Conservation (phyloP, 2,888 invertebrate genomes). For the Chesias legatella region DNA sequence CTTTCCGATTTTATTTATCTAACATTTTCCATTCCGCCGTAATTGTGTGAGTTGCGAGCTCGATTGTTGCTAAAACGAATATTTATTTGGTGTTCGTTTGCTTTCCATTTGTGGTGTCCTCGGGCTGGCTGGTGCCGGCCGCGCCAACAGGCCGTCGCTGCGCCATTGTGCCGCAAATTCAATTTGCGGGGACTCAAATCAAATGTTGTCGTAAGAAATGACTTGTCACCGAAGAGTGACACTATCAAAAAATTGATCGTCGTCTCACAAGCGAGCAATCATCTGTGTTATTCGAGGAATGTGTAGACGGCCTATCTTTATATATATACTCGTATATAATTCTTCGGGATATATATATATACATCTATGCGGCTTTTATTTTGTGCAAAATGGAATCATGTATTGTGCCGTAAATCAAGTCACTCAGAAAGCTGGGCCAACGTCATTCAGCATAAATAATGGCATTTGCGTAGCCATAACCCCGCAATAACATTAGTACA, state of each 20-base stretch:
- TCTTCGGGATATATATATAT: too few relatives aligned
- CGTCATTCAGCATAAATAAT: conserved; percentile 39
- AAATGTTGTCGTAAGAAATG: conserved; percentile 73
- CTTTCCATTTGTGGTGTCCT: conserved; percentile 51
- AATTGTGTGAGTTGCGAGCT: conserved; percentile 75
- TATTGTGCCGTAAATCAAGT: conserved; percentile 2
- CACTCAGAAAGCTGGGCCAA: conserved; percentile 4
- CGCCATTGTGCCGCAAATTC: conserved; percentile 69
- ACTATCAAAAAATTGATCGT: conserved; percentile 77
- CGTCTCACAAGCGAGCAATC: conserved; percentile 27
- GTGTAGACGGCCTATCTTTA: too few relatives aligned
- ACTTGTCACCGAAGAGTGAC: conserved; percentile 66
- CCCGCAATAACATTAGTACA: conserved; percentile 55
- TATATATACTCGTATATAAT: too few relatives aligned
- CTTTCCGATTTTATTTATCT: conserved; percentile 76
- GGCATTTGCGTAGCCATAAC: conserved; percentile 24
- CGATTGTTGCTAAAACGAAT: conserved; percentile 77
- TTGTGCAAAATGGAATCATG: background rate
- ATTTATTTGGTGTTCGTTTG: conserved; percentile 74
- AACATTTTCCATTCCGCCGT: conserved; percentile 76
- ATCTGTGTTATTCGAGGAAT: conserved; percentile 3
- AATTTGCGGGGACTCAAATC: conserved; percentile 71
- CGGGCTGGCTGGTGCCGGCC: conserved; percentile 21
- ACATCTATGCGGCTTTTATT: background rate
- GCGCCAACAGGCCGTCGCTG: conserved; percentile 31